Evolutionary conservation across 2,888 invertebrate species (phyloP).

Genomic region (Gerosis bhagava): DNA sequence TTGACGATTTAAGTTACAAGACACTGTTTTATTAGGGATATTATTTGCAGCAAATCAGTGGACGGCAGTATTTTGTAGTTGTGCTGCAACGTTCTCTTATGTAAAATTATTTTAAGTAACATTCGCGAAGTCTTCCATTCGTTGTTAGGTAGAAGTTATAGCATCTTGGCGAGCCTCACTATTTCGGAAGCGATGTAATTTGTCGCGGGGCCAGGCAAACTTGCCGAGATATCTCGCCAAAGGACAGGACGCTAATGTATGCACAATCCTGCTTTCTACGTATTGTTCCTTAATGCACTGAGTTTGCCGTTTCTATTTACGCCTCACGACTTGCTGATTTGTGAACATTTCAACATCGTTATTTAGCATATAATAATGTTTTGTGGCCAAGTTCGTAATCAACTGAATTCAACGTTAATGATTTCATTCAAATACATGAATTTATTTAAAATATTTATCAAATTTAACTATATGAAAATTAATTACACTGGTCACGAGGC

Average conservation of each 20-base stretch:
- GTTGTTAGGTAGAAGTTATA: conserved; percentile 42
- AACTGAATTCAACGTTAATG: conserved; percentile 6
- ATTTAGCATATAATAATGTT: conserved; percentile 34
- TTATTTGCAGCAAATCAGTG: no score
- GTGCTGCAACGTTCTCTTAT: no score
- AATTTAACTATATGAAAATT: no score
- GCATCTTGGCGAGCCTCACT: conserved; percentile 59
- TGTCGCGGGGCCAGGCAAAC: conserved; percentile 65
- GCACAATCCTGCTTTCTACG: conserved; percentile 71
- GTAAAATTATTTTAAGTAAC: conserved; percentile 34
- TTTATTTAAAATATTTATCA: no score
- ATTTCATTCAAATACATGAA: conserved; percentile 7
- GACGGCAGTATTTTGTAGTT: no score
- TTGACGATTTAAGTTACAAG: not conserved
- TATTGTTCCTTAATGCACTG: conserved; percentile 73
- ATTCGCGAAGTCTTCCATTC: no score
- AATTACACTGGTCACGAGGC: no score
- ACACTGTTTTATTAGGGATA: not conserved
- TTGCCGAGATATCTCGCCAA: conserved; percentile 74
- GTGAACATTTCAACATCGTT: conserved; percentile 40
- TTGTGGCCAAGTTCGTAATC: no score
- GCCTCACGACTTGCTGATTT: conserved; percentile 50
- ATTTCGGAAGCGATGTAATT: conserved; percentile 79
- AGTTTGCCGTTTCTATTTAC: conserved; percentile 71
- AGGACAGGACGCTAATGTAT: conserved; percentile 81